phyloP scores from a whole-genome alignment of 2,888 invertebrate genomes.

The Amblyjoppa proteus region DNA sequence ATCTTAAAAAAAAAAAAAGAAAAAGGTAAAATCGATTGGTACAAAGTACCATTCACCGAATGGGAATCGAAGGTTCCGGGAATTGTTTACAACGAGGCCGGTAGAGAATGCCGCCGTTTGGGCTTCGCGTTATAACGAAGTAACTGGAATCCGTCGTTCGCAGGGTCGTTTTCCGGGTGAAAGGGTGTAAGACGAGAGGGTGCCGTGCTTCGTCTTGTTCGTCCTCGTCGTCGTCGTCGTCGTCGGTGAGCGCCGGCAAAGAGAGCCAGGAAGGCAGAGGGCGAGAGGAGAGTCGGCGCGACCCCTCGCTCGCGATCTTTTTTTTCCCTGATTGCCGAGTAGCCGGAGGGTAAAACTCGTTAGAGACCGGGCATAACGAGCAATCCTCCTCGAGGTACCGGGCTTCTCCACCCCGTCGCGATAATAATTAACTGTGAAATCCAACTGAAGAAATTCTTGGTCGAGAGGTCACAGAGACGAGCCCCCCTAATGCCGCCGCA shows the following conservation, averaged over 20 bases:
- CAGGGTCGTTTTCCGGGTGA: conserved; percentile 63
- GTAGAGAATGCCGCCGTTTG: conserved; percentile 33
- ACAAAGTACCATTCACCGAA: conserved; percentile 44
- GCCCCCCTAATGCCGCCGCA: conserved; percentile 24
- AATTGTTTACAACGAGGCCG: conserved; percentile 66
- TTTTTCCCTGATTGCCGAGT: conserved; percentile 66
- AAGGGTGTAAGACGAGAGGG: conserved; percentile 64
- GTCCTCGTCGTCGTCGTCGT: conserved; percentile 47
- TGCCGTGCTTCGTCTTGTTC: conserved; percentile 42
- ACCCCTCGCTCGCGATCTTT: conserved; percentile 56
- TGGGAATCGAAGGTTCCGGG: conserved; percentile 55
- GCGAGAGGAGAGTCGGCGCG: conserved; percentile 24
- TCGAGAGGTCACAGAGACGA: conserved; percentile 51
- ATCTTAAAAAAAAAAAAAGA: background rate
- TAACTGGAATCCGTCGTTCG: conserved; percentile 67
- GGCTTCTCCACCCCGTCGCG: conserved; percentile 49
- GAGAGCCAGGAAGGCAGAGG: background rate
- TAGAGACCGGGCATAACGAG: conserved; percentile 73
- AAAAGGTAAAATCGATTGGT: conserved; percentile 56
- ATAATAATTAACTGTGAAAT: conserved; percentile 73
- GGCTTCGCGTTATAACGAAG: conserved; percentile 65
- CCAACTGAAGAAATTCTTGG: conserved; percentile 60
- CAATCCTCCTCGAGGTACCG: conserved; percentile 65
- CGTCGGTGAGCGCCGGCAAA: conserved; percentile 49
- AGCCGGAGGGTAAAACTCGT: conserved; percentile 72